Evolutionary conservation across 2,888 invertebrate species (phyloP).

Genomic region (Phengaris arion): DNA sequence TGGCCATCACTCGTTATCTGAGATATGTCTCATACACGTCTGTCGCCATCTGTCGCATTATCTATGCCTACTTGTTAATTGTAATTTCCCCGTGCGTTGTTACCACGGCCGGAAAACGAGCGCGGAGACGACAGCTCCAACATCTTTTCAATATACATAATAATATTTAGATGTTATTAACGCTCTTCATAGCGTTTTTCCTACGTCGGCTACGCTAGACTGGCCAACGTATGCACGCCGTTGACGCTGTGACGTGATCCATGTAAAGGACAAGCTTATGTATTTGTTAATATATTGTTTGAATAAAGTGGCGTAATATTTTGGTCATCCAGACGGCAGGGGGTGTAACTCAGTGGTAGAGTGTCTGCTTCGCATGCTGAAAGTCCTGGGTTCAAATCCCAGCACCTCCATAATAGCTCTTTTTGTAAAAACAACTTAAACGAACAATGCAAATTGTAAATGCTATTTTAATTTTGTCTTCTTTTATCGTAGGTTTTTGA

Average conservation of each 20-base stretch:
- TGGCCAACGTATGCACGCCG: not conserved
- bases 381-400: conserved; percentile 84
- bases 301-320: not conserved
- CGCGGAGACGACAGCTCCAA: not conserved
- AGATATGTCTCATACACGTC: conserved; percentile 14
- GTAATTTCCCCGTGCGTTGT: not conserved
- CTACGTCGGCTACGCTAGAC: no score
- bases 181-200: no score
- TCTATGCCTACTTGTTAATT: not conserved
- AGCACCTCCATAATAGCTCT: conserved; percentile 71
- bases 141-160: not conserved
- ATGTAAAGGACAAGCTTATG: no score
- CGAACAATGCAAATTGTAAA: no score
- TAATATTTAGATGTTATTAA: no score
- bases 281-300: not conserved
- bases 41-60: not conserved
- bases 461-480: no score
- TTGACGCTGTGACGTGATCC: not conserved
- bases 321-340: conserved; percentile 40
- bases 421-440: not conserved
- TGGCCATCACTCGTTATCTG: conserved; percentile 4
- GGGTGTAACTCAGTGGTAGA: conserved; percentile 80
- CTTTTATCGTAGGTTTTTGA: no score
- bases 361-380: conserved; percentile 84
- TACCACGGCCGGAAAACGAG: not conserved